These are phyloP conservation scores for Acomys russatus DNA, from an alignment of 2,797 vertebrate species.

Conservation along the genomic window DNA sequence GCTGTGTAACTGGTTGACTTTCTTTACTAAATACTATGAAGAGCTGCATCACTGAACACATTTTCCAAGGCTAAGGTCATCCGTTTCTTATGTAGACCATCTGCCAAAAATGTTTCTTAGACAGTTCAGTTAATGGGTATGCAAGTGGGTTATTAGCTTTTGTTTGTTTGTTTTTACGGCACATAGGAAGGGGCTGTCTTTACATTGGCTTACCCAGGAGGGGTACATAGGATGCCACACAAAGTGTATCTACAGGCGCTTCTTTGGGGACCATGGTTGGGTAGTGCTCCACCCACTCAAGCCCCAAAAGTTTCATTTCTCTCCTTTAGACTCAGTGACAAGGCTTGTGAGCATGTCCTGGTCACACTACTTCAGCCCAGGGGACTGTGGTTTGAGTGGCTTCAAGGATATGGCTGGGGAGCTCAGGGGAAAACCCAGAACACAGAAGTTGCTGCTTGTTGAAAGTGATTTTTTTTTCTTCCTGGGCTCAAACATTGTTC, in stretches of 20 bases:
- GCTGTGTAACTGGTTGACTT: not conserved
- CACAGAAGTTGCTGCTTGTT: constrained; percentile 56
- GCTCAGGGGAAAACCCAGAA: constrained; percentile 64
- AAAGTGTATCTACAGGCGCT: not conserved
- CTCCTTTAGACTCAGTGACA: constrained; percentile 11
- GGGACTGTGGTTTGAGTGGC: constrained; percentile 44
- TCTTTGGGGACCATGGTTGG: not conserved
- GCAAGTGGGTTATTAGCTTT: not conserved
- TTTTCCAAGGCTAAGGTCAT: not conserved
- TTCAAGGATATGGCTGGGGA: constrained; percentile 55
- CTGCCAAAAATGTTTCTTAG: not conserved
- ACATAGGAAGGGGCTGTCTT: not conserved
- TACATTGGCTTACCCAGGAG: not conserved
- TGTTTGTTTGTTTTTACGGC: not conserved
- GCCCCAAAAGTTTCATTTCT: constrained; percentile 67
- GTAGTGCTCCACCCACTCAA: not conserved
- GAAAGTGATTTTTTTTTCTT: constrained; percentile 13
- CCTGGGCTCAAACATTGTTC: not conserved
- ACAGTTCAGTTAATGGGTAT: not conserved
- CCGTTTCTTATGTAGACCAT: not conserved
- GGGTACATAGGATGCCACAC: not conserved
- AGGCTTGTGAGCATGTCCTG: not conserved
- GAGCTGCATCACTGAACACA: not conserved
- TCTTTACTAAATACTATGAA: not conserved
- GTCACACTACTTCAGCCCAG: not conserved